phyloP scores from a whole-genome alignment of 2,797 vertebrate genomes.

The Semotilus atromaculatus region DNA sequence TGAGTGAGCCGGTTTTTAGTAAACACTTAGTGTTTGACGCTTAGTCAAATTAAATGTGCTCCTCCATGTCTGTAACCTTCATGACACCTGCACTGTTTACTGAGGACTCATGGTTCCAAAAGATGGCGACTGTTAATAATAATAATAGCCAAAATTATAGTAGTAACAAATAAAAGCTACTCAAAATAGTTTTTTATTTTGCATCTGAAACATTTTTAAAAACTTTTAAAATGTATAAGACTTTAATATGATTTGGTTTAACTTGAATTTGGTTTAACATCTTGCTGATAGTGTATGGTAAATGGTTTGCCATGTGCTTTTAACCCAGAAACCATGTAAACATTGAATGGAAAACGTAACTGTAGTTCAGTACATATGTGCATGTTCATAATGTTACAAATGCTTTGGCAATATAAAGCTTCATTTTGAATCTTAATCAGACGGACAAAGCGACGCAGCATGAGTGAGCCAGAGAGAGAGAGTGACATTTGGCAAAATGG shows the following conservation, averaged over 20 bases:
- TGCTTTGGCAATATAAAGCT: conserved; percentile 13
- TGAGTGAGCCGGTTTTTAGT: neutral
- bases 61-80: neutral
- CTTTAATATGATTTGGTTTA: neutral
- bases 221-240: neutral
- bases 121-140: neutral
- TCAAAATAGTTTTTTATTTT: neutral
- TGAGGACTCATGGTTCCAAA: neutral
- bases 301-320: neutral
- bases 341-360: neutral
- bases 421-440: conserved; percentile 38
- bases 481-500: conserved; percentile 11
- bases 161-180: neutral
- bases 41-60: neutral
- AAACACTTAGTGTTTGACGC: conserved; percentile 1
- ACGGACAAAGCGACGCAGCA: conserved; percentile 26
- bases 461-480: conserved; percentile 29
- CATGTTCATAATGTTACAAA: conserved; percentile 5
- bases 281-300: neutral
- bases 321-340: neutral
- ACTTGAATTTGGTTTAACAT: neutral
- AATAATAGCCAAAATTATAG: neutral
- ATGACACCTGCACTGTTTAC: neutral
- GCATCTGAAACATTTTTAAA: neutral
- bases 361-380: neutral